Evolutionary conservation across 2,113 vertebrate species (phyloP), one percentile per base, ranked within the genome.

Genomic region (Bos taurus): DNA sequence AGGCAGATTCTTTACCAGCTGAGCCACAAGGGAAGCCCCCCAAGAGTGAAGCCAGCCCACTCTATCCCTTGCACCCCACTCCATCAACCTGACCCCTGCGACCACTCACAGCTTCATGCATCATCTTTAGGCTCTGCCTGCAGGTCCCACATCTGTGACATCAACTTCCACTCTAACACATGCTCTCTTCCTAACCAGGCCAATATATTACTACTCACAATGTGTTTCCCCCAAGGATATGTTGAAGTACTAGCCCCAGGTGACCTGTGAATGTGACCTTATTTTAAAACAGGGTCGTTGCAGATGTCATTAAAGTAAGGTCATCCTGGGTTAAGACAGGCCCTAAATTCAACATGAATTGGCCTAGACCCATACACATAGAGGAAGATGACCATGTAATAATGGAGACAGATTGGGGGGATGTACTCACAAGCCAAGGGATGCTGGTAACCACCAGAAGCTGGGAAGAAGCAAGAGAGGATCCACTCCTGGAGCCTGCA

Each of bases 211-310:
- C 46, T 88, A 3, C 60, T 85, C 62, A 15, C 67, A 84, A 14
- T 54, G 52, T 30, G n/a, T 36, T 14, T 59, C n/a, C n/a, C 33
- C 0, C 78, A 77, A 71, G 46, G 64, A 30, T 30, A 46, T 2
- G n/a, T 5, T 48, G 7, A 78, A 50, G 57, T 91, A 71, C 43
- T 56, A 91, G 82, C 12, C 17, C 6, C 67, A 80, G 43, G 11
- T 86, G 30, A 81, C 48, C 77, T 17, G 46, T 13, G 30, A 90
- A 54, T 21, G 2, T 57, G n/a, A 83, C 15, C 33, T 92, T 78
- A n/a, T 74, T 80, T 92, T 86, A n/a, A 80, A 94, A 81, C 4
- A 46, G 64, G 46, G 17, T 48, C 74, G 33, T 60, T 59, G 33
- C 54, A 81, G 59, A 17, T 40, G 40, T 90, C 50, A 5, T 91